Base-by-base conservation (phyloP, 92 coral and sea anemone genomes). In the Chrysogorgia sp. region DNA sequence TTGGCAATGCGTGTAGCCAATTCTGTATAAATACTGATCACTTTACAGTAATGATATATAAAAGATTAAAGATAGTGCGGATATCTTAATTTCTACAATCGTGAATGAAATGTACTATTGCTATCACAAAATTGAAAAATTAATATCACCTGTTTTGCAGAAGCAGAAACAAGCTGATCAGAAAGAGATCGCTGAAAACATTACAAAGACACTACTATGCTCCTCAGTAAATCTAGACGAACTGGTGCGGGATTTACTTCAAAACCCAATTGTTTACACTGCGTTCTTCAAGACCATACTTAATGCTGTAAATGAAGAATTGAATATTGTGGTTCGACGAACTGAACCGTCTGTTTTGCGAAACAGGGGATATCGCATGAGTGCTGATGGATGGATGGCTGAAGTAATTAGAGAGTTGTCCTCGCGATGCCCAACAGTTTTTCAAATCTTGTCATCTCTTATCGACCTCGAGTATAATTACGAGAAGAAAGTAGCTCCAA, bases 251-350 rank as follows among this genome's bases (percentile, higher is more conserved):
- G 15, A 34, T 19, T 67, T 67, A 37, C 56, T 67, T 19, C 56
- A 37, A 22, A 67, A 67, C 21, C 52, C 28, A 43, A 43, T 20
- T 6, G 33, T 67, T 8, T 67, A 43, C 56, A 40, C 52, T 43
- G 74, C 56, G 32, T 43, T 43, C 14, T 67, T 67, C 13, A 37
- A 19, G 1, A 35, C 26, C 7, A 8, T 67, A 25, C 56, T 67
- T 23, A 22, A 67, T 1, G 61, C 76, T 71, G 81, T 71, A 37
- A 81, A 85, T 61, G 76, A 85, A 23, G 88, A 85, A 79, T 75
- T 79, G 62, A 59, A 56, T 25, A 79, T 49, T 74, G 88, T 85
- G 70, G 70, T 81, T 55, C 68, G 85, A 80, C 74, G 88, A 68
- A 79, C 76, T 40, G 76, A 78, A 25, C 68, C 77, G 23, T 82